phyloP scores from a whole-genome alignment of 30 jellyfish, hydroid and myxozoan genomes.

The Aurelia sp. region DNA sequence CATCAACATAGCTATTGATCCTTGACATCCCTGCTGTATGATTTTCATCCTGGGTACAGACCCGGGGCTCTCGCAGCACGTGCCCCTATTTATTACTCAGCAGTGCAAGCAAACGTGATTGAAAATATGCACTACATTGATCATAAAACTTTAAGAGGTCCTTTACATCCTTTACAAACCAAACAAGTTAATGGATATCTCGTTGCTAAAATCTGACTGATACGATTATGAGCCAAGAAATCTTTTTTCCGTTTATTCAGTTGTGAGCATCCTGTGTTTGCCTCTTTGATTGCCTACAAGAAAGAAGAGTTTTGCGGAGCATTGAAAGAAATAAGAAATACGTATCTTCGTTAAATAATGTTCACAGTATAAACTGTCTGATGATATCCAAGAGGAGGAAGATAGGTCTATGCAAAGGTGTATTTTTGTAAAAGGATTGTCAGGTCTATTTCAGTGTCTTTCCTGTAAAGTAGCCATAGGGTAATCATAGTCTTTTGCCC shows the following conservation, averaged over 20 bases:
- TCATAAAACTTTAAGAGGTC: constrained; percentile 33
- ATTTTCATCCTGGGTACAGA: too few species aligned
- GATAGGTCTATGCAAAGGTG: too few species aligned
- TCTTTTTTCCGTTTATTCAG: constrained; percentile 65
- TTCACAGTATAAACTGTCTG: too few species aligned
- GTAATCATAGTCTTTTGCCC: background rate
- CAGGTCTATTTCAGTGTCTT: background rate
- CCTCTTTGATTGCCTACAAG: constrained; percentile 62
- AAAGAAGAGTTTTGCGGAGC: background rate
- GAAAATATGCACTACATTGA: too few species aligned
- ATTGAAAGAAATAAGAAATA: background rate
- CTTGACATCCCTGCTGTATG: too few species aligned
- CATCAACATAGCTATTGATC: too few species aligned
- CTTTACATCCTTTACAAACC: constrained; percentile 81
- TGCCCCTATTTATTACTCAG: too few species aligned
- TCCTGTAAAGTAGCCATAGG: background rate
- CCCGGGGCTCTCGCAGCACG: too few species aligned
- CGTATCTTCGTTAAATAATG: too few species aligned
- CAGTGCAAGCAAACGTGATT: too few species aligned
- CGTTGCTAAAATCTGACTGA: constrained; percentile 83
- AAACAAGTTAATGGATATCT: constrained; percentile 72
- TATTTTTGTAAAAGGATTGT: too few species aligned
- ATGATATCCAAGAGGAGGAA: too few species aligned
- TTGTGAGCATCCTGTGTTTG: constrained; percentile 52
- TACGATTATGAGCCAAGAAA: constrained; percentile 81